These are phyloP conservation scores for Heterodera schachtii DNA, from an alignment of 1,140 invertebrate species.

Conservation along the genomic window DNA sequence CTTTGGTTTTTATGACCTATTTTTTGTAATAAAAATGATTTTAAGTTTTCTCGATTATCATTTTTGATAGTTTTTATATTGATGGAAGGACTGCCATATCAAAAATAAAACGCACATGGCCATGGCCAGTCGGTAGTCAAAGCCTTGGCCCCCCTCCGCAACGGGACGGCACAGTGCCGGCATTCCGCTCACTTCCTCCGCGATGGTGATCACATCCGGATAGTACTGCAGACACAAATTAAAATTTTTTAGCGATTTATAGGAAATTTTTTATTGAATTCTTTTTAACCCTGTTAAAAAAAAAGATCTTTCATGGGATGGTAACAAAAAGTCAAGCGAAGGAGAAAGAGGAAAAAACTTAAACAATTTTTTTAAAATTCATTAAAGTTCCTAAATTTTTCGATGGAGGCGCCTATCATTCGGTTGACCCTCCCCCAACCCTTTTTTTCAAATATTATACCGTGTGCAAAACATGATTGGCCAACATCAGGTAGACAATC, in stretches of 20 bases:
- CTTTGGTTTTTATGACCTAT: no score
- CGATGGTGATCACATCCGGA: slow-evolving; percentile 84
- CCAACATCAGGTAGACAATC: slow-evolving; percentile 87
- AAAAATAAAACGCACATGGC: slow-evolving; percentile 76
- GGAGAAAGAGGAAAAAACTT: no score
- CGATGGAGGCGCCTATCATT: no score
- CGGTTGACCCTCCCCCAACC: no score
- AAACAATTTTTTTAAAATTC: no score
- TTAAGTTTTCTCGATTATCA: no score
- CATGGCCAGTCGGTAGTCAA: slow-evolving; percentile 96
- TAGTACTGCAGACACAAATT: slow-evolving; percentile 70
- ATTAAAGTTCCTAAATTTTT: background rate
- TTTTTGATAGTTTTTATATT: no score
- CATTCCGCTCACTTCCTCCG: slow-evolving; percentile 99
- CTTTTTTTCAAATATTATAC: background rate
- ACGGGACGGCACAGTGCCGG: slow-evolving; percentile 90
- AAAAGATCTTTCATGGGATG: no score
- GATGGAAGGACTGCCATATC: slow-evolving; percentile 98
- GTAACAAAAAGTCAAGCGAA: no score
- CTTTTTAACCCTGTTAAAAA: no score
- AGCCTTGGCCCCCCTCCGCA: slow-evolving; percentile 87
- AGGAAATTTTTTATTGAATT: no score
- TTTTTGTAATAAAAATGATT: no score
- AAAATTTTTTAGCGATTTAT: background rate
- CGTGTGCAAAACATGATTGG: slow-evolving; percentile 86